A percentile compares a stretch with the other conserved stretches of the same genome.
phyloP scores from a whole-genome alignment of 2,113 vertebrate species.

The Neolamprologus kungweensis region DNA sequence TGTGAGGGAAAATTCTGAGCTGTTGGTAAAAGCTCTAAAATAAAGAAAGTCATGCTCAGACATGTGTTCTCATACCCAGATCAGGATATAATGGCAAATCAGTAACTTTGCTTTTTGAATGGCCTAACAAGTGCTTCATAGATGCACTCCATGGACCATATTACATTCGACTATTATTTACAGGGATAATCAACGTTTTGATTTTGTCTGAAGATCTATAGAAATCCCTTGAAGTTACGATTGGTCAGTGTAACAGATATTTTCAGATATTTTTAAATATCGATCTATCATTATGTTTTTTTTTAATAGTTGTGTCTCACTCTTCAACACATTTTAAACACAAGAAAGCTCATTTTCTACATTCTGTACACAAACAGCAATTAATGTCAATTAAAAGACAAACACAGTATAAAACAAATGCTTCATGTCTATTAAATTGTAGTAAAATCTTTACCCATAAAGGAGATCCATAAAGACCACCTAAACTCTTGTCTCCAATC shows the following conservation, averaged over 20 bases:
- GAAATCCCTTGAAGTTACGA: neutral
- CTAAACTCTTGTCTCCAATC: neutral
- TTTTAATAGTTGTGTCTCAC: fast-evolving
- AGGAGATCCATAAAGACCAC: neutral
- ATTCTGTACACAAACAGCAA: neutral
- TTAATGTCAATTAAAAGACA: neutral
- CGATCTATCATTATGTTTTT: neutral
- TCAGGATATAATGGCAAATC: neutral
- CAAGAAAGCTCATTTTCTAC: neutral
- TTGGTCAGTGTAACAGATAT: neutral
- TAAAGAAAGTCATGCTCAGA: neutral
- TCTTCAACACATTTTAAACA: neutral
- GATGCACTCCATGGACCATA: neutral
- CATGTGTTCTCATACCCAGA: neutral
- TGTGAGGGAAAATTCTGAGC: neutral
- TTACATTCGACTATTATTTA: neutral
- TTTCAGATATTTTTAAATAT: neutral
- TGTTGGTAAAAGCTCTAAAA: neutral
- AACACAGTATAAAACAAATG: neutral
- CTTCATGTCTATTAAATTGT: neutral
- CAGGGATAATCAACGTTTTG: neutral
- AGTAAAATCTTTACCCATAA: neutral
- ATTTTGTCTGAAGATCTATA: neutral
- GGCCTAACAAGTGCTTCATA: neutral
- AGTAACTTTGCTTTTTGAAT: neutral